Evolutionary conservation across 2,888 invertebrate species (phyloP), one percentile per base, ranked within the genome.

Genomic region (Drosophila antonietae): DNA sequence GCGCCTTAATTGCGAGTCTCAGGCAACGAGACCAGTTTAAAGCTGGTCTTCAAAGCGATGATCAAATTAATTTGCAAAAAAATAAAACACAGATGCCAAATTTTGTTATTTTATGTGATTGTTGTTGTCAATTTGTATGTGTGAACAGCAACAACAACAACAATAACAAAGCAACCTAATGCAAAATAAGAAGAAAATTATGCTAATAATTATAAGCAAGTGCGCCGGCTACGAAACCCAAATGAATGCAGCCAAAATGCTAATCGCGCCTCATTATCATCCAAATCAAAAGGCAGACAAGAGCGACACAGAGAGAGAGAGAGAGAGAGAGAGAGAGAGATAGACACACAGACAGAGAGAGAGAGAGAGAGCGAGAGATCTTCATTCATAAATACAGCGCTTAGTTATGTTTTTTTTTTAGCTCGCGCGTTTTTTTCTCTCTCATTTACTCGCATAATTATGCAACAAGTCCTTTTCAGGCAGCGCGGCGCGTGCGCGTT

Each of bases 401-500:
- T 89, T 84, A 89, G 88, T 71, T 66, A 66, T 82, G 63, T 65
- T 53, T 73, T 61, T 65, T 65, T 63, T n/a, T 39, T 53, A 15
- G 8, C 63, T 46, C 44, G 41, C 31, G 41, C 28, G 15, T 64
- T 43, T 69, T 66, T 60, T 52, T 75, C 41, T 80, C 79, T 64
- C 75, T 83, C 44, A 20, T 14, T 44, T 7, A 20, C 44, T 44
- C 80, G 88, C 86, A 85, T 86, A 88, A 86, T 89, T 89, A 90
- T 90, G 90, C 90, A 90, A 89, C 89, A 90, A 90, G 90, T 89
- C 89, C 90, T 89, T 88, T 78, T 77, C 62, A 63, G 67, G 53
- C 65, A 76, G 76, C 71, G 81, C 82, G 91, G 80, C 90, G 90
- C 90, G 90, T 91, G 90, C 91, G 91, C 89, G 87, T 83, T 90